Base-by-base conservation (phyloP, 1,140 invertebrate species). In the Papilio aristodemus region DNA sequence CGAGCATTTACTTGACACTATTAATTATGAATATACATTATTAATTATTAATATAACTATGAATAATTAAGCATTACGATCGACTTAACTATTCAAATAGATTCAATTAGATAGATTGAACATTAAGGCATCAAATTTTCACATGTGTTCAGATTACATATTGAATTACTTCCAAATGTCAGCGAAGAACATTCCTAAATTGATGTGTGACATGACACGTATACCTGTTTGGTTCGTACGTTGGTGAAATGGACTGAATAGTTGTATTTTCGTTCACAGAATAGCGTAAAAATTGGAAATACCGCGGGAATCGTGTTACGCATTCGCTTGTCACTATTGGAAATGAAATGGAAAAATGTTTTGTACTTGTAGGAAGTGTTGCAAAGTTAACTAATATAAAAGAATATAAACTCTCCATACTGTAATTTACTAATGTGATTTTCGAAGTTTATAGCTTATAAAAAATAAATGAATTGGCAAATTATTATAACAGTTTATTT, bases 271-370 rank as follows among this genome's bases (percentile, higher is more conserved):
- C 46, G 17, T 54, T 54, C 46, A 19, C 46, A 25, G 46, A 54
- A 54, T 54, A 54, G 46, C 46, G 46, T 54, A 54, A 54, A 54
- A 54, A 54, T 54, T 54, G 46, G 46, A 54, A 54, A 54, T 54
- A 54, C 46, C 46, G 46, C 46, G 46, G 19, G 46, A 54, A 54
- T 54, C 46, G 46, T 54, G 46, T 54, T 54, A 54, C 46, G 46
- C 46, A 54, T 54, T 54, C 46, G 46, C 46, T 54, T 54, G 46
- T 54, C 46, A 54, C 46, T 54, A 17, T 54, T 25, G 17, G 22
- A 54, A 54, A 54, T 54, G 46, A 54, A 54, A 54, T 22, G 46
- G 46, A 19, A 54, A 54, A 54, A 54, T 54, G 46, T 54, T 54
- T 54, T 54, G 19, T 54, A 46, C 19, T 46, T 54, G 9, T 54